Evolutionary conservation across 2,888 invertebrate species (phyloP), one percentile per base, ranked within the genome.

Genomic region (Agrypnus murinus): DNA sequence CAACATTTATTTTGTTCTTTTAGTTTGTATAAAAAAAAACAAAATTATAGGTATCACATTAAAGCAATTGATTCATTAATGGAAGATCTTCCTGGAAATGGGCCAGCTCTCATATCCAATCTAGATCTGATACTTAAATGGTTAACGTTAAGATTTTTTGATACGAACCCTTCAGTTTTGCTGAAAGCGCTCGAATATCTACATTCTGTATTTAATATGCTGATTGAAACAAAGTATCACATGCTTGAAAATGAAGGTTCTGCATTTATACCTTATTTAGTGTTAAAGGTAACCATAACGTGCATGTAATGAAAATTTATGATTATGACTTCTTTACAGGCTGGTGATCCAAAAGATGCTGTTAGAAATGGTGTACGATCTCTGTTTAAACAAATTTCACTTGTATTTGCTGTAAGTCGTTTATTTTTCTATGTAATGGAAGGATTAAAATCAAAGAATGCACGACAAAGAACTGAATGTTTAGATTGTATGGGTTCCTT

Each of bases 81-180:
- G 59, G 96, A 96, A 86, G 95, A 96, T 84, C 85, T 96, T 59
- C 89, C 91, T 2, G 90, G 90, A n/a, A 94, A 95, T 79, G 90
- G 91, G 43, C 90, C 92, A 78, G 93, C 96, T 0, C 89, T 97
- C 45, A 91, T 96, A 76, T 92, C 93, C 15, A 99, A 99, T 87
- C 88, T 98, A 72, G 99, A 99, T 87, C 87, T 99, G 72, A 93
- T 99, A 65, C 89, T 99, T 50, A 98, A 98, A 84, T 99, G 99
- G 99, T 85, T 98, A 78, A 98, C 98, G 0, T 87, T 99, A 53
- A 89, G 99, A 71, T 99, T 99, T 87, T 99, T 98, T 82, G 99
- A 99, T 87, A 99, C 99, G 19, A 99, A 99, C 87, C 98, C 99
- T 8, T 97, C 97, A 12, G 98, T 99, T 38, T 89, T 99, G 71